Conservation (phyloP, 2,113 vertebrate species). For the Macroglossus sobrinus region DNA sequence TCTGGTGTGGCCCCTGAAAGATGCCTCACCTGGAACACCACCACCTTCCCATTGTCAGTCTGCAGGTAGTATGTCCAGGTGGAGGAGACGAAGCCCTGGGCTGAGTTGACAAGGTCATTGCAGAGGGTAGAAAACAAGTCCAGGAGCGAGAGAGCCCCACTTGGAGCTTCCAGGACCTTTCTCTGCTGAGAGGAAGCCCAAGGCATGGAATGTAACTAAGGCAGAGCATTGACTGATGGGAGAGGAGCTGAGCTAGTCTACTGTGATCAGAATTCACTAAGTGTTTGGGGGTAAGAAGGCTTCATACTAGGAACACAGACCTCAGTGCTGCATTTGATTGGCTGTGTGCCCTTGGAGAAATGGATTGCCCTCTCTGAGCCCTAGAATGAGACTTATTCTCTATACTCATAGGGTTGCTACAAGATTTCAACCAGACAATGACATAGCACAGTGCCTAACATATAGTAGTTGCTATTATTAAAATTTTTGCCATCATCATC, state of each 20-base stretch:
- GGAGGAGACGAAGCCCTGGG: conserved; percentile 97
- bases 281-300: not conserved
- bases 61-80: conserved; percentile 99
- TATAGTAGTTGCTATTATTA: not conserved
- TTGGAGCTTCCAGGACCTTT: conserved; percentile 82
- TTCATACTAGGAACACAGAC: not conserved
- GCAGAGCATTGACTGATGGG: not conserved
- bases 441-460: not conserved
- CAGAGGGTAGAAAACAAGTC: conserved; percentile 94
- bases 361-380: not conserved
- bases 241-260: not conserved
- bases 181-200: conserved; percentile 21
- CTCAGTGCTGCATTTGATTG: not conserved
- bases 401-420: not conserved
- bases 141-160: conserved; percentile 86
- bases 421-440: not conserved
- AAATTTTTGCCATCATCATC: not conserved
- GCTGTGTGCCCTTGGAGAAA: not conserved
- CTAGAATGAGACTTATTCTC: not conserved
- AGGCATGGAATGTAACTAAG: not conserved
- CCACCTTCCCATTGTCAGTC: conserved; percentile 94
- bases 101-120: conserved; percentile 94
- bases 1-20: too few relatives aligned
- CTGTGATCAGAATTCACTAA: not conserved
- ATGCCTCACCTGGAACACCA: conserved; percentile 93